These are phyloP conservation scores for Hydra vulgaris DNA, from an alignment of 30 jellyfish, hydroid and myxozoan species.

Conservation along the genomic window DNA sequence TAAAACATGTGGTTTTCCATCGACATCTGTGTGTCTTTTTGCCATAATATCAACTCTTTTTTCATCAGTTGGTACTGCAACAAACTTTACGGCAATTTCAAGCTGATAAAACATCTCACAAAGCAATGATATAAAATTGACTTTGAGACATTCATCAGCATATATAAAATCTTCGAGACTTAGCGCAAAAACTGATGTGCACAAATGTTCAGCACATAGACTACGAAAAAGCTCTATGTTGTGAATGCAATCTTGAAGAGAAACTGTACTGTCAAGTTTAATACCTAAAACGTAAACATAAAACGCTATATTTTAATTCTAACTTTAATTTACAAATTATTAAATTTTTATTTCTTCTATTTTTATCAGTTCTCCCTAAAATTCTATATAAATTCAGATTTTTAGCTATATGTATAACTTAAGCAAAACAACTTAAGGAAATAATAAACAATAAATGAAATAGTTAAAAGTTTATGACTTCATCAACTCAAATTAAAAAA, in stretches of 20 bases:
- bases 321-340: no score
- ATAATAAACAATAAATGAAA: no score
- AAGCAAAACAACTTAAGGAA: no score
- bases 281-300: no score
- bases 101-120: conserved; percentile 48
- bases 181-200: conserved; percentile 75
- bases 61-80: not conserved
- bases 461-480: no score
- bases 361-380: no score
- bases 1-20: not conserved
- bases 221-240: conserved; percentile 65
- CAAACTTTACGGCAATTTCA: conserved; percentile 1
- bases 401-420: no score
- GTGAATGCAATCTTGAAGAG: conserved; percentile 22
- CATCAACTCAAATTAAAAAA: no score
- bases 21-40: not conserved
- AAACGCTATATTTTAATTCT: no score
- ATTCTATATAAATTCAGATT: no score
- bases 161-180: conserved; percentile 57
- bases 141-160: conserved; percentile 40
- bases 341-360: no score
- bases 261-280: conserved; percentile 26
- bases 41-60: not conserved
- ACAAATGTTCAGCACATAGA: conserved; percentile 64
- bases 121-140: conserved; percentile 41